These are phyloP conservation scores for Tetramorium simillimum DNA, from an alignment of 1,140 invertebrate genomes.

Conservation along the genomic window DNA sequence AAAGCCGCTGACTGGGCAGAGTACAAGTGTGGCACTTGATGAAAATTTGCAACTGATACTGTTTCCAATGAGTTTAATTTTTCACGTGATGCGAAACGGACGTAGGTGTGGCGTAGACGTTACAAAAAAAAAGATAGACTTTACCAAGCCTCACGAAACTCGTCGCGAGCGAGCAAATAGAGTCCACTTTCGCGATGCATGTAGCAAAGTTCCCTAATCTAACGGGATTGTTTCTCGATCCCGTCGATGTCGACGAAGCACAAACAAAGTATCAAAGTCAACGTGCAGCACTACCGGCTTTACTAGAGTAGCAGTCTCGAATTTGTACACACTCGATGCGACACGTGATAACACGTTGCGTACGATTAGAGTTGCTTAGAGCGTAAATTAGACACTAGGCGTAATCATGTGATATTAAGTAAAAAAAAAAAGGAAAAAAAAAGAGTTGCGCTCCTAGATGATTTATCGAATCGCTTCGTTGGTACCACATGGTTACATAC, in stretches of 20 bases:
- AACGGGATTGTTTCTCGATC: background rate
- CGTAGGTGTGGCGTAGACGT: background rate
- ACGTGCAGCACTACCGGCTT: conserved; percentile 43
- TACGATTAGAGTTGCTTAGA: conserved; percentile 71
- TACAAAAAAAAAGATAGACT: background rate
- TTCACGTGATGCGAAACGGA: background rate
- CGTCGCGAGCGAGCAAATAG: background rate
- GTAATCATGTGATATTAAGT: conserved; percentile 82
- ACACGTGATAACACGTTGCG: conserved; percentile 24
- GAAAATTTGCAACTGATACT: background rate
- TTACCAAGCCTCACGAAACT: background rate
- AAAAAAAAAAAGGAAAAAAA: background rate
- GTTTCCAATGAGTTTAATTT: conserved; percentile 17
- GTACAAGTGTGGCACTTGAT: background rate
- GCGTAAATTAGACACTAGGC: conserved; percentile 69
- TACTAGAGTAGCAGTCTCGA: conserved; percentile 23
- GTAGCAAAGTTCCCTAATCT: background rate
- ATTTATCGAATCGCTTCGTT: conserved; percentile 75
- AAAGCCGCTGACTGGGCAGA: background rate
- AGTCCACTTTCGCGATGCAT: background rate
- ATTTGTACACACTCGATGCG: conserved; percentile 31
- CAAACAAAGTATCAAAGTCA: conserved; percentile 36
- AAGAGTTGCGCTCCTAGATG: conserved; percentile 73
- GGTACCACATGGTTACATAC: conserved; percentile 40
- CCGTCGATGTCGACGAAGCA: conserved; percentile 40